Percentiles rank a stretch among this genome's conserved stretches.
Evolutionary conservation across 2,113 vertebrate species (phyloP).

Genomic region (Phaethon lepturus): DNA sequence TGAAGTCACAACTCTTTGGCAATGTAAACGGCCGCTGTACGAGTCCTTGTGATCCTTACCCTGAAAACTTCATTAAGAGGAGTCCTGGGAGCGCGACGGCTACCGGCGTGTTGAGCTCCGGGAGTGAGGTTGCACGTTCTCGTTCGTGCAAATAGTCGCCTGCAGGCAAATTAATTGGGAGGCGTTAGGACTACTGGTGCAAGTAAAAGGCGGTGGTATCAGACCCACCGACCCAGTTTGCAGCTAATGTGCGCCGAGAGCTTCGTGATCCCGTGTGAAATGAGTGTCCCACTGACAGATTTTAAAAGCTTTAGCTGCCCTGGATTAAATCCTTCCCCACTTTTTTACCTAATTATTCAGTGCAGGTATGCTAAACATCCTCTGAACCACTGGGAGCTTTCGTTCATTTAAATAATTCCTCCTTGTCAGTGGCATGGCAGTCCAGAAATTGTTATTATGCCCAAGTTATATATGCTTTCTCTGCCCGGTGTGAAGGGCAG

Average conservation of each 20-base stretch:
- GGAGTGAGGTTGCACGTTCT: fast-evolving
- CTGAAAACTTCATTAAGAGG: background rate
- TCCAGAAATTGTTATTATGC: background rate
- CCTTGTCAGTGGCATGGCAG: background rate
- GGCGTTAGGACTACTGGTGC: fast-evolving
- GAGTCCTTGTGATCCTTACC: background rate
- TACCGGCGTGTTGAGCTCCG: fast-evolving
- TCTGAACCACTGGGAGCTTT: background rate
- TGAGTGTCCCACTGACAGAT: background rate
- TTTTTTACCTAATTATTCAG: background rate
- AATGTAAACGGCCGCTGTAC: fast-evolving
- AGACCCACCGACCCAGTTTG: background rate
- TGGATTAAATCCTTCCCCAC: fast-evolving
- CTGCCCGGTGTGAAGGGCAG: fast-evolving
- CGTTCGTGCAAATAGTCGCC: fast-evolving
- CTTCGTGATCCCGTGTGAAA: fast-evolving
- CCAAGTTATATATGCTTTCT: fast-evolving
- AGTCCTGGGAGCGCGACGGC: too few relatives aligned
- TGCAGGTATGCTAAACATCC: background rate
- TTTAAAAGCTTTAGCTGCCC: background rate
- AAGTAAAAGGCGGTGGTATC: fast-evolving
- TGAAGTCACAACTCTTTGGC: fast-evolving
- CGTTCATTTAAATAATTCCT: background rate
- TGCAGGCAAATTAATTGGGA: fast-evolving
- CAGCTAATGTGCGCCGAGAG: fast-evolving